Percentiles rank a stretch among this genome's conserved stretches.
Evolutionary conservation across 2,888 invertebrate species (phyloP).

Genomic region (Chymomyza procnemis): DNA sequence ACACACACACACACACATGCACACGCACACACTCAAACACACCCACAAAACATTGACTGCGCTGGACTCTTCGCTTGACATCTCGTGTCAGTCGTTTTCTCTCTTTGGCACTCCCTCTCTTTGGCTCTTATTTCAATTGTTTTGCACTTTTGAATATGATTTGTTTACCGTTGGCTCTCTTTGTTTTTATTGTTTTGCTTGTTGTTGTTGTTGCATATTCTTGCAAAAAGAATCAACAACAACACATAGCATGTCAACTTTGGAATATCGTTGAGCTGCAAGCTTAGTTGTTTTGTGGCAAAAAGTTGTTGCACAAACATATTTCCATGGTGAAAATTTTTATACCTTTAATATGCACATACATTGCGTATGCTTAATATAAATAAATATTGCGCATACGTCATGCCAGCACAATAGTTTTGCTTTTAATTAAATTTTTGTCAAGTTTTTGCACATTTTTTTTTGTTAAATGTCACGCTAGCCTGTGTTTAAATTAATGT

Average conservation of each 20-base stretch:
- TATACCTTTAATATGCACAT: not conserved
- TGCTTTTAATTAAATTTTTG: not conserved
- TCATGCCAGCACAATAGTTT: not conserved
- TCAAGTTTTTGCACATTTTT: not conserved
- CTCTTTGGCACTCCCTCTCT: not conserved
- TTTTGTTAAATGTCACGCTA: not conserved
- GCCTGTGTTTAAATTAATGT: not conserved
- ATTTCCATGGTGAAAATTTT: not conserved
- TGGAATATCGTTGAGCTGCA: not conserved
- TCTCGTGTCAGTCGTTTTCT: not conserved
- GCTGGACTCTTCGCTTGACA: not conserved
- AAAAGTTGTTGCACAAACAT: not conserved
- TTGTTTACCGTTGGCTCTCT: not conserved
- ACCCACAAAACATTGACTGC: not conserved
- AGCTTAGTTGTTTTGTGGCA: not conserved
- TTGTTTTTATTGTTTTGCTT: not conserved
- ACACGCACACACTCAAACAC: too few species aligned
- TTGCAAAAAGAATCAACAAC: constrained; percentile 5
- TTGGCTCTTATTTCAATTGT: not conserved
- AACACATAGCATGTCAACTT: not conserved
- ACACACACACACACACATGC: not conserved
- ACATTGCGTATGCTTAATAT: not conserved
- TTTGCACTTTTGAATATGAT: constrained; percentile 3
- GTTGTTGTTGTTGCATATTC: not conserved
- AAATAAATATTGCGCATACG: not conserved